These are phyloP conservation scores for Schlechtendalia chinensis DNA, from an alignment of 1,140 invertebrate species.

Conservation along the genomic window DNA sequence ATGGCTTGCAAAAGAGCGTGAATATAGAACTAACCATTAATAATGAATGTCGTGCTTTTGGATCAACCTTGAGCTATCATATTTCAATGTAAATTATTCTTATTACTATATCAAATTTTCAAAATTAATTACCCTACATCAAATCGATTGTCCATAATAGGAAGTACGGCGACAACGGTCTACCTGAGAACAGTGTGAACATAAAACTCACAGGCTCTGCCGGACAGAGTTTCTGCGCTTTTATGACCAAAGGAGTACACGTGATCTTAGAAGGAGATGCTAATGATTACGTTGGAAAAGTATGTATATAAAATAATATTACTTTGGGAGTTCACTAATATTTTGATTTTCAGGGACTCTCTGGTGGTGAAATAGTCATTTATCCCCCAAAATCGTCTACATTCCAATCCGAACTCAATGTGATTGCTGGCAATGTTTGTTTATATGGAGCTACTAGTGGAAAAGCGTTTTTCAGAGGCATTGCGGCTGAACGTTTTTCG, in stretches of 20 bases:
- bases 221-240: conserved; percentile 99
- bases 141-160: conserved; percentile 58
- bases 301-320: conserved; percentile 53
- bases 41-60: conserved; percentile 91
- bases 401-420: conserved; percentile 84
- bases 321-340: neutral
- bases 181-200: conserved; percentile 82
- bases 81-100: conserved; percentile 83
- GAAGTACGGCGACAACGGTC: conserved; percentile 82
- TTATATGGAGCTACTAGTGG: conserved; percentile 96
- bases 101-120: neutral
- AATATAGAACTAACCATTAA: conserved; percentile 78
- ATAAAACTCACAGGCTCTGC: conserved; percentile 90
- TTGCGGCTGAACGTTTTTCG: conserved; percentile 96
- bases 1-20: conserved; percentile 67
- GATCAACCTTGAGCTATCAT: conserved; percentile 89
- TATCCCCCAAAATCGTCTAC: conserved; percentile 84
- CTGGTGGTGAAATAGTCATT: conserved; percentile 92
- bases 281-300: conserved; percentile 96
- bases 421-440: conserved; percentile 97
- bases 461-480: conserved; percentile 91
- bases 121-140: neutral
- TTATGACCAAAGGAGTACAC: conserved; percentile 85
- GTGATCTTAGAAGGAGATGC: conserved; percentile 94
- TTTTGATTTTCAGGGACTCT: conserved; percentile 71